Evolutionary conservation across 2,797 vertebrate species (phyloP).

Genomic region (Melanotaenia parkinsoni): DNA sequence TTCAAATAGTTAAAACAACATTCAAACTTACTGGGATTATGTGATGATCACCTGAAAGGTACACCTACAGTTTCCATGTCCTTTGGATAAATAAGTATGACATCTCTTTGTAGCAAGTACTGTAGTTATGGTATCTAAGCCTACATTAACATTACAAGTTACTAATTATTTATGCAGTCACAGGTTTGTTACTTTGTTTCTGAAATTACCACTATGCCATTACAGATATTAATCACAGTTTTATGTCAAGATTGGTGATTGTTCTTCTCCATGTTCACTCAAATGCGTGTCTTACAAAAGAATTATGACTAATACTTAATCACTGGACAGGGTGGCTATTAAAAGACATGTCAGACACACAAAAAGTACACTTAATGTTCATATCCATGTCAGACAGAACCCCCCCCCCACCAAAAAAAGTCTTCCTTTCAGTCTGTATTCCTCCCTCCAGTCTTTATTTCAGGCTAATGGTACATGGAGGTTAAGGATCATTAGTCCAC

Average conservation of each 20-base stretch:
- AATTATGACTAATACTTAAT: slow-evolving; percentile 14
- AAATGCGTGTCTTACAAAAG: slow-evolving; percentile 6
- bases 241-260: neutral
- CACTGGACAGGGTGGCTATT: slow-evolving; percentile 11
- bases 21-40: neutral
- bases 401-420: neutral
- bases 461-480: slow-evolving; percentile 77
- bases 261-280: slow-evolving; percentile 2
- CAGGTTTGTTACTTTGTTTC: neutral
- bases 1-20: neutral
- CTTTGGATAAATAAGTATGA: neutral
- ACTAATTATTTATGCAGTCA: neutral
- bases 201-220: neutral
- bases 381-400: slow-evolving; percentile 42
- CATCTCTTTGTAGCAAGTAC: neutral
- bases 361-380: slow-evolving; percentile 58
- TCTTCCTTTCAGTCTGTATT: slow-evolving; percentile 61
- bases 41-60: neutral
- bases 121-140: neutral
- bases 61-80: neutral
- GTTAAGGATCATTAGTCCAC: slow-evolving; percentile 79
- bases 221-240: neutral
- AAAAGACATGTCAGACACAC: slow-evolving; percentile 33
- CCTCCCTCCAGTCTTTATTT: slow-evolving; percentile 76
- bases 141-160: neutral